These are phyloP conservation scores for Tethya wilhelma DNA, from an alignment of 37 sponge, comb jelly and placozoan genomes.

Conservation along the genomic window DNA sequence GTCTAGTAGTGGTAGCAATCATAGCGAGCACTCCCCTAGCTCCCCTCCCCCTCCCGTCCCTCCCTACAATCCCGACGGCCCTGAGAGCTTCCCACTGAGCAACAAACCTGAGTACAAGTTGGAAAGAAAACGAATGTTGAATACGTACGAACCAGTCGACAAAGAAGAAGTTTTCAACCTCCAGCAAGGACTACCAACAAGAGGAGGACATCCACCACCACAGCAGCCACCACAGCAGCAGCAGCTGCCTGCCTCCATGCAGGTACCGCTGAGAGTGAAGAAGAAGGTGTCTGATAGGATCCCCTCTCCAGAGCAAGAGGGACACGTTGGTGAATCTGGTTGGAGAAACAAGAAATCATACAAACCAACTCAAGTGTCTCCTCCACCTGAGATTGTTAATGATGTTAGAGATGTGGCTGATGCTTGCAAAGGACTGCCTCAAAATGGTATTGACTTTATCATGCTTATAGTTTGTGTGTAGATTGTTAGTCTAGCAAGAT, in stretches of 20 bases:
- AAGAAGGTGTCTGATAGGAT: background rate
- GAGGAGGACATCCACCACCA: no score
- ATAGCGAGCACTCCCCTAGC: background rate
- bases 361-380: background rate
- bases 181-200: slow-evolving; percentile 12
- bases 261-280: background rate
- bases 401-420: no score
- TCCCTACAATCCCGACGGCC: slow-evolving; percentile 38
- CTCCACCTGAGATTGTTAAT: background rate
- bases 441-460: no score
- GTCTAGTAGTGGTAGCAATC: no score
- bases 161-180: background rate
- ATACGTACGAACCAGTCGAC: slow-evolving; percentile 17
- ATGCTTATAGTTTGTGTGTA: no score
- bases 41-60: slow-evolving; percentile 38
- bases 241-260: no score
- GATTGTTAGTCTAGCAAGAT: no score
- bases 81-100: slow-evolving; percentile 35
- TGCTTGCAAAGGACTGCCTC: no score
- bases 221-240: no score
- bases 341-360: background rate
- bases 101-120: slow-evolving; percentile 30
- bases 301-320: background rate
- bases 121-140: slow-evolving; percentile 8
- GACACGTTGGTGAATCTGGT: background rate